Evolutionary conservation across 2,113 vertebrate genomes (phyloP), one percentile per base, ranked within the genome.

Genomic region (Dolichotis patagonum): DNA sequence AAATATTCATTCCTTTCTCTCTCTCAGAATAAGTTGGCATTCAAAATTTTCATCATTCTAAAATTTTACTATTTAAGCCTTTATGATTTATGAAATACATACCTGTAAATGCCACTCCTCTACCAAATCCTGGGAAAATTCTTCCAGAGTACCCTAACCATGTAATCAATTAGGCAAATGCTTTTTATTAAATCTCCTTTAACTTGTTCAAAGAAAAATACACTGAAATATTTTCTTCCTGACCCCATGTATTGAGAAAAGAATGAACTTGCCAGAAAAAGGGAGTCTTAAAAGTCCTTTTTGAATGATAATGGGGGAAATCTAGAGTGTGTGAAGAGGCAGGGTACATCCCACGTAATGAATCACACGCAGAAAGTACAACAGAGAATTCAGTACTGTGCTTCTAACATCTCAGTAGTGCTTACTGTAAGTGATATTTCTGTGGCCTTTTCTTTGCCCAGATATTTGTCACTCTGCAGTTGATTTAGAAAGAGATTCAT

Each of bases 401-500:
- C 49, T 12, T 10, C 96, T 95, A 95, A 95, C 95, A 96, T 93
- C 95, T 94, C 88, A 83, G 14, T 84, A 78, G 3, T 90, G 81
- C 93, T 98, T 98, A 97, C 95, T 97, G 91, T 95, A 97, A 98
- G 97, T 97, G 96, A 95, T 97, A 97, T 97, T 98, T 98, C 97
- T 96, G 95, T 94, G 58, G 88, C 97, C 98, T 98, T 95, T 98
- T 94, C 96, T 98, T 98, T 97, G 97, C 90, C 92, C 97, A 98
- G 46, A 65, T 97, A 98, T 98, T 98, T 98, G 98, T 98, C 98
- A 98, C 98, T 98, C 97, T 98, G 62, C 73, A 97, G 90, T 98
- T 98, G 98, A 99, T 99, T 99, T 98, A 98, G 97, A 98, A 98
- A 98, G 97, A 98, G 96, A 98, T 98, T 98, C 98, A 98, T 98